Evolutionary conservation across 1,140 invertebrate species (phyloP), one percentile per base, ranked within the genome.

Genomic region (Drosophila kurseongensis): DNA sequence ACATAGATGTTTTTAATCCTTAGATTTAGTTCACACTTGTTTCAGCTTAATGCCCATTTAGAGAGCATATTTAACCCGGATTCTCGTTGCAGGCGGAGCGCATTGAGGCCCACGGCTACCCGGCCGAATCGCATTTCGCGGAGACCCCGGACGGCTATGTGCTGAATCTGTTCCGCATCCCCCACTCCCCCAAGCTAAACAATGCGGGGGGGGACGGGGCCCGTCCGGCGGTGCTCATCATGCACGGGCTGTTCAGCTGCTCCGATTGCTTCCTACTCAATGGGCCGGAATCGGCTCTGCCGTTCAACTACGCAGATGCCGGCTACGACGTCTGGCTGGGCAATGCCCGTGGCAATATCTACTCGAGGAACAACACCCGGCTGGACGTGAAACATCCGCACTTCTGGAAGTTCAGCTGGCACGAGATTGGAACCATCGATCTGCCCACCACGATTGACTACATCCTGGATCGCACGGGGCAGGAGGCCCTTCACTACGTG

Each of bases 171-270:
- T 93, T 94, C 69, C 92, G 94, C 35, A 94, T 94, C 18, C 92
- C 93, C 3, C 60, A 92, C 48, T 92, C 85, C 18, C 80, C 80
- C 13, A 78, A 71, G 16, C 71, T 79, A 47, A 58, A 66, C 51
- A 82, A 82, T 73, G 60, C 35, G 1, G 40, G 92, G 93, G 18
- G 92, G 93, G 18, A 45, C 5, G 13, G 23, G 10, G 38, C 47
- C 13, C 80, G 80, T 27, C 88, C 79, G 16, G 93, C 93, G 14
- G 95, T 96, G 14, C 92, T 96, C 18, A 88, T 97, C 5, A 96
- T 97, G 85, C 97, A 97, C 91, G 97, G 97, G 0, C 91, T 97
- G 14, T 92, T 97, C n/a, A 95, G 94, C 13, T 96, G 95, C 83
- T 96, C 96, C 10, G 94, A 95, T 5, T 96, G 96, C 91, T 98